These are phyloP conservation scores for Euwallacea similis DNA, from an alignment of 1,140 invertebrate genomes.

Conservation along the genomic window DNA sequence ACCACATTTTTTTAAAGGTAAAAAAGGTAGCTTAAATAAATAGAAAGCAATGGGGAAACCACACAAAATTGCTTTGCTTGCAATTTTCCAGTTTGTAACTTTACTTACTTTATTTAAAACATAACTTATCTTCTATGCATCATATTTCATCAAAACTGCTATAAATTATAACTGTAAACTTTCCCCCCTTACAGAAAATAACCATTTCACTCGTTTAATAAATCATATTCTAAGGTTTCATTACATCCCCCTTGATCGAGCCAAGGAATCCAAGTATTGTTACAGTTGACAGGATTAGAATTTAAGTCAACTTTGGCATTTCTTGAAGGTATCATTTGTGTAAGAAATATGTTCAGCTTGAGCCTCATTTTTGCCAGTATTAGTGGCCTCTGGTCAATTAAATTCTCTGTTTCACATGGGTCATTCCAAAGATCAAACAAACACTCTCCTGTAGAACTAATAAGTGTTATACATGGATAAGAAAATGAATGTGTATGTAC, in stretches of 20 bases:
- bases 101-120: too few relatives aligned
- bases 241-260: conserved; percentile 40
- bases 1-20: too few relatives aligned
- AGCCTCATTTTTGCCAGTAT: conserved; percentile 45
- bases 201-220: too few relatives aligned
- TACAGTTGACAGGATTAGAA: conserved; percentile 51
- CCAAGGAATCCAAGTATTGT: conserved; percentile 57
- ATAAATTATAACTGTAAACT: too few relatives aligned
- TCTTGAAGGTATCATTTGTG: conserved; percentile 47
- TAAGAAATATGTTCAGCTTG: conserved; percentile 47
- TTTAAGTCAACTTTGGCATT: conserved; percentile 48
- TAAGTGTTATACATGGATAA: not conserved
- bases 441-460: conserved; percentile 56
- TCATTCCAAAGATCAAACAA: conserved; percentile 78
- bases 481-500: not conserved
- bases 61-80: too few relatives aligned
- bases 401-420: conserved; percentile 82
- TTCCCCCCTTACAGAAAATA: too few relatives aligned
- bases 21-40: too few relatives aligned
- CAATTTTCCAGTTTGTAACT: too few relatives aligned
- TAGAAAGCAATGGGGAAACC: too few relatives aligned
- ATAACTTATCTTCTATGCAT: too few relatives aligned
- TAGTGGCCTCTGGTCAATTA: conserved; percentile 58
- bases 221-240: too few relatives aligned
- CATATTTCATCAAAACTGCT: too few relatives aligned